Percentiles rank a stretch among this genome's conserved stretches.
Conservation (phyloP, 2,888 invertebrate species). For the Diloba caeruleocephala region DNA sequence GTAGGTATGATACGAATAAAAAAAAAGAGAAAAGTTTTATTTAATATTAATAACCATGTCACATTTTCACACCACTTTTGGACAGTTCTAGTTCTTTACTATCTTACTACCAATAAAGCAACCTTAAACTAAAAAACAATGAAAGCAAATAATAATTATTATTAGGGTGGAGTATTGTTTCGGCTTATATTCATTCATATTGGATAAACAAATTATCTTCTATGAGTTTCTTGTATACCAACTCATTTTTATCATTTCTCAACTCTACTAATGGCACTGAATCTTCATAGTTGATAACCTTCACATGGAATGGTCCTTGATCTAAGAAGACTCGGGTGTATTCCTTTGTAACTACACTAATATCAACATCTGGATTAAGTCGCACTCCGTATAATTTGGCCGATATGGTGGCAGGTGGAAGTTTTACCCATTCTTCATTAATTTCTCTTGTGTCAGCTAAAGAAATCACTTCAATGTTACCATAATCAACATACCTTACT, state of each 20-base stretch:
- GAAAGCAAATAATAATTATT: not conserved
- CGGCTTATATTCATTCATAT: slow-evolving; percentile 9
- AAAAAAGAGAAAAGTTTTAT: too few species aligned
- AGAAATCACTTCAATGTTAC: slow-evolving; percentile 90
- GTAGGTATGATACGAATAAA: too few species aligned
- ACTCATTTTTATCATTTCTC: slow-evolving; percentile 63
- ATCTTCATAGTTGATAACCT: slow-evolving; percentile 62
- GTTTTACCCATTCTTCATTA: slow-evolving; percentile 79
- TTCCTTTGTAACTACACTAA: slow-evolving; percentile 66
- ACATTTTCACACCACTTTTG: too few species aligned
- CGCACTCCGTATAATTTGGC: slow-evolving; percentile 80
- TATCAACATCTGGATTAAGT: slow-evolving; percentile 69
- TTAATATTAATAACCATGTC: too few species aligned
- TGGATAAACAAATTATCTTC: slow-evolving; percentile 57
- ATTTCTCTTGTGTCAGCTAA: slow-evolving; percentile 83
- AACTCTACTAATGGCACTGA: slow-evolving; percentile 71
- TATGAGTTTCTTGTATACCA: slow-evolving; percentile 72
- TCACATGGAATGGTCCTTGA: slow-evolving; percentile 72
- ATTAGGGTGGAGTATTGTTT: not conserved
- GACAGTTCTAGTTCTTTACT: slow-evolving; percentile 1
- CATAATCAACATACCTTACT: slow-evolving; percentile 93
- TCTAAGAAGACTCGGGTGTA: slow-evolving; percentile 69
- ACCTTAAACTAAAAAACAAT: slow-evolving; percentile 4
- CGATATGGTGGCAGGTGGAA: slow-evolving; percentile 86
- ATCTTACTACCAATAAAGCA: slow-evolving; percentile 8